Evolutionary conservation across 1,140 invertebrate genomes (phyloP), one percentile per base, ranked within the genome.

Genomic region (Euura lappo): DNA sequence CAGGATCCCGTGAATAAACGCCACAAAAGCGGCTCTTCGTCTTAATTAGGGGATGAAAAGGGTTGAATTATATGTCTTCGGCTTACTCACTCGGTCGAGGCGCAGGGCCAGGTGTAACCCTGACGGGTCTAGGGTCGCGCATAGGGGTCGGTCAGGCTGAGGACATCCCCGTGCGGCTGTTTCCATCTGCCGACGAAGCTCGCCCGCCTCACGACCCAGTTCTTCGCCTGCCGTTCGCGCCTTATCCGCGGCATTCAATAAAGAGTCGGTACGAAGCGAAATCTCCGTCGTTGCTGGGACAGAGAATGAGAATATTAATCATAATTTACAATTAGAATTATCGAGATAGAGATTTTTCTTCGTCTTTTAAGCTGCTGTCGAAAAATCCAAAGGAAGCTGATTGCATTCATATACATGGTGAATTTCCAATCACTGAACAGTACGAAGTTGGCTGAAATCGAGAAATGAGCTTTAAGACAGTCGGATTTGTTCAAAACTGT

Each of bases 121-220:
- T 46, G 90, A 85, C 10, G 91, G 89, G 76, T 93, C 91, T 51
- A 93, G 85, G 7, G 91, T 91, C 45, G 92, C 91, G 81, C 92
- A 94, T 3, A 93, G 87, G 10, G 90, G 87, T 67, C 89, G 84
- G 80, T 93, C 92, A 75, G 89, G 89, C 4, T 81, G 72, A 11
- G 84, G 80, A 78, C 93, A 93, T 74, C 90, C 88, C 78, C 89
- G 90, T 71, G 89, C 87, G 66, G 90, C 82, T 71, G 83, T 83
- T 69, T 91, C 90, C 65, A 93, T 84, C 73, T 93, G 91, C 13
- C 85, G 84, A 13, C 88, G 83, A 64, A 93, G 85, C 72, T 92
- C 90, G 74, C 90, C 88, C 47, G 87, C 87, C 67, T 91, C 87
- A 46, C 91, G 84, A 44, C 87, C 86, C 68, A 89, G 84, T 75